Evolutionary conservation across 2,888 invertebrate species (phyloP), one percentile per base, ranked within the genome.

Genomic region (Pantelozetes paolii): DNA sequence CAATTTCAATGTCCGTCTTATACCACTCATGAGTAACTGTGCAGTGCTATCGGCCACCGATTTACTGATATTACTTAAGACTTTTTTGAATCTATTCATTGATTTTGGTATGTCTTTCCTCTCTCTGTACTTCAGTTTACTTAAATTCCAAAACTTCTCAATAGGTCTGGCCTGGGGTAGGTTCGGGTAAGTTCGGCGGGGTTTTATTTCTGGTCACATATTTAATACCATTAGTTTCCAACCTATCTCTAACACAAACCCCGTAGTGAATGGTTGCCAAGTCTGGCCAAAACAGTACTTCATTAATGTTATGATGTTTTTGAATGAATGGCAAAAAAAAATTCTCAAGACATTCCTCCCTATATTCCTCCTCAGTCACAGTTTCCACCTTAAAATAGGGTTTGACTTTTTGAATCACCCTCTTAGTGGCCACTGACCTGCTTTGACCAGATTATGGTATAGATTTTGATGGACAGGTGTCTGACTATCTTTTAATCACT

Each of bases 261-360:
- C 0, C 32, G 23, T 71, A 71, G 26, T 71, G 71, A 20, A 36
- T 32, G 8, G 57, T 28, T 2, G 71, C 71, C 54, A 71, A 6
- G n/a, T 71, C 71, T 1, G 71, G 59, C 71, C 71, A 71, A 57
- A 71, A 71, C 36, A 54, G 2, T 0, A 57, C 8, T 1, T 71
- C 1, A 9, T 18, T 11, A 0, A 20, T n/a, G 1, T 1, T 1
- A 57, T 71, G 48, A 28, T 71, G 23, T 23, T 71, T 50, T n/a
- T 20, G 1, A 20, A 71, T 57, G 30, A 71, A 71, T 32, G 71
- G 71, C 0, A 71, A 0, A 5, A 71, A 13, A 2, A 57, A 1
- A 2, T 57, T 71, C 23, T 59, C 9, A 5, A 71, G 5, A 18
- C 71, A 71, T 11, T 71, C 23, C 26, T n/a, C n/a, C n/a, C n/a